Evolutionary conservation across 2,888 invertebrate species (phyloP).

Genomic region (Lysandra bellargus): DNA sequence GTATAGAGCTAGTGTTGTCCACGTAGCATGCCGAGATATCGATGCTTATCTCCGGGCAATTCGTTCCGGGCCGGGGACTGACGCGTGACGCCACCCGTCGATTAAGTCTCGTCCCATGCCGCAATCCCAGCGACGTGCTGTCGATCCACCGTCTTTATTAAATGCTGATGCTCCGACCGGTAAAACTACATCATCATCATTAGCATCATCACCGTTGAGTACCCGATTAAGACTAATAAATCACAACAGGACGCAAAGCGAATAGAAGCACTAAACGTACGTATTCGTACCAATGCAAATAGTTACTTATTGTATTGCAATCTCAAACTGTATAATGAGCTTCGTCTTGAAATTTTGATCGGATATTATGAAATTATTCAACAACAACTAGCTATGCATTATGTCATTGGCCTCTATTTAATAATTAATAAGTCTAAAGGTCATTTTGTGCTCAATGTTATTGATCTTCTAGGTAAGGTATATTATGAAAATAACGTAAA

Average conservation of each 20-base stretch:
- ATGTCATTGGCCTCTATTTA: conserved; percentile 12
- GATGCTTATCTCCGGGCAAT: conserved; percentile 64
- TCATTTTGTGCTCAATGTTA: neutral
- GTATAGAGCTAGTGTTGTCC: conserved; percentile 44
- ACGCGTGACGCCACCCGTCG: conserved; percentile 63
- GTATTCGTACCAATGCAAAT: neutral
- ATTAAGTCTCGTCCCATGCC: conserved; percentile 66
- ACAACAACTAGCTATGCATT: neutral
- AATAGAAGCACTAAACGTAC: neutral
- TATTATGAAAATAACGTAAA: neutral
- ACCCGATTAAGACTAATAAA: neutral
- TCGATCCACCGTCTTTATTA: conserved; percentile 54
- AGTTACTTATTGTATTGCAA: neutral
- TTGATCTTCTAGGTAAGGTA: neutral
- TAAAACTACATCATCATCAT: conserved; percentile 19
- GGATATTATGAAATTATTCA: neutral
- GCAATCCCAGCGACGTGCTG: conserved; percentile 47
- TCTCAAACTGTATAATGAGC: neutral
- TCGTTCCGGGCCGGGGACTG: conserved; percentile 60
- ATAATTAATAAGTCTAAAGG: conserved; percentile 25
- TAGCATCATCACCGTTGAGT: neutral
- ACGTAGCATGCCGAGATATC: conserved; percentile 49
- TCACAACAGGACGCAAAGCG: neutral
- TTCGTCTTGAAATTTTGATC: neutral
- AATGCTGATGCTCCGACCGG: conserved; percentile 41